Evolutionary conservation across 2,888 invertebrate genomes (phyloP).

Genomic region (Megastigmus dorsalis): DNA sequence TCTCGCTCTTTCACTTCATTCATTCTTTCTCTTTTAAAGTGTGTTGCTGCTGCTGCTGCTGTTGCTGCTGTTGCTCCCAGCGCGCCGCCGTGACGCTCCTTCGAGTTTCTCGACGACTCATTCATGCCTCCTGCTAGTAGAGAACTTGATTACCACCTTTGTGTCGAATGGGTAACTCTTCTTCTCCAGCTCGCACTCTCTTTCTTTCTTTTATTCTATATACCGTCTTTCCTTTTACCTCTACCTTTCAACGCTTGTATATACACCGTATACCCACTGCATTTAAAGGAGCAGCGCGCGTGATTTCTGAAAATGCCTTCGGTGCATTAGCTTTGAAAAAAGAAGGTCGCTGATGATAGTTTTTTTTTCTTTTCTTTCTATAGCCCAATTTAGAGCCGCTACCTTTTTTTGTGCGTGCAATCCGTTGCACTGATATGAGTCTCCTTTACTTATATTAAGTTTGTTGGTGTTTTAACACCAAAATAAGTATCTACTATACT

Average conservation of each 20-base stretch:
- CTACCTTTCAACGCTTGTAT: not conserved
- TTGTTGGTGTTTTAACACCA: no score
- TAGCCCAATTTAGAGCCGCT: no score
- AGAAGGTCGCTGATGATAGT: no score
- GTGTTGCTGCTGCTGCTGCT: no score
- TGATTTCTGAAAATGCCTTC: not conserved
- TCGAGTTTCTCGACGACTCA: not conserved
- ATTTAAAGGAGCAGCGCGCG: not conserved
- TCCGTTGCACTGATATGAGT: no score
- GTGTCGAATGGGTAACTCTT: not conserved
- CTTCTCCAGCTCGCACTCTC: not conserved
- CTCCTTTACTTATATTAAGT: no score
- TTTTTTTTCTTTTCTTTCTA: no score
- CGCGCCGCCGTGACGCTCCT: not conserved
- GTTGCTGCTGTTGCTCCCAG: not conserved
- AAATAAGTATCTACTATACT: no score
- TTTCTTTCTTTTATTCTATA: no score
- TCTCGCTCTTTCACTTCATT: constrained; percentile 22
- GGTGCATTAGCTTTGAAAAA: not conserved
- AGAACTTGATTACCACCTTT: constrained; percentile 23
- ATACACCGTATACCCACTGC: not conserved
- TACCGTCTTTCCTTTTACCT: not conserved
- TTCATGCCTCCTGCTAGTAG: constrained; percentile 18
- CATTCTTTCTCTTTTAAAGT: not conserved
- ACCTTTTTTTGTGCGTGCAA: no score